Evolutionary conservation across 2,113 vertebrate species (phyloP), one percentile per base, ranked within the genome.

Genomic region (Microcebus griseorufus): DNA sequence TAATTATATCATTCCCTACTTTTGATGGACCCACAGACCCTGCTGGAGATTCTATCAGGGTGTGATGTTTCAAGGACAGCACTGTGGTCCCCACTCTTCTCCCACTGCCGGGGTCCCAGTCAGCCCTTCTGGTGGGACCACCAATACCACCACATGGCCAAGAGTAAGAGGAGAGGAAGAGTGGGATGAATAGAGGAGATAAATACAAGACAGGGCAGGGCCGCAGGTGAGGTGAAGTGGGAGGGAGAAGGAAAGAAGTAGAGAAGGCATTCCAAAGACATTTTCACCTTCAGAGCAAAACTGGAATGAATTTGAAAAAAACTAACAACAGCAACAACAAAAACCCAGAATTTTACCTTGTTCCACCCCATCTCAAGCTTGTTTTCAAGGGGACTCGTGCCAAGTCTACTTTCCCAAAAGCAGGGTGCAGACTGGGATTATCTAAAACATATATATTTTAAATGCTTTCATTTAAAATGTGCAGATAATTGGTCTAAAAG

Each of bases 331-430:
- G 13, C 27, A 75, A 23, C 48, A 94, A 16, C 37, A 69, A 37
- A 89, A 67, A 22, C 34, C 65, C 64, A 9, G 29, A 76, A 88
- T 88, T 81, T 93, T 72, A 65, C 42, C 42, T 93, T 84, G 12
- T 3, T 86, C 37, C 3, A 25, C 12, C 42, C 37, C n/a, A 72
- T n/a, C 48, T 81, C 39, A 39, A 84, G 45, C 65, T 76, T 80
- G 70, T 51, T 80, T 88, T 72, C 86, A 39, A 92, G 78, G 67
- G 13, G 25, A 62, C 3, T 55, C 32, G 8, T 90, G n/a, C n/a
- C 83, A 95, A 55, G 42, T 65, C 39, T 70, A 29, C 20, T 94
- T 92, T 88, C 67, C 29, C 48, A 95, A 90, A 58, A 96, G 64
- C 27, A n/a, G 73, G 58, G 16, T 45, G 5, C 18, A 64, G 78